Conservation (phyloP, 2,888 invertebrate genomes). For the Clostera curtula region DNA sequence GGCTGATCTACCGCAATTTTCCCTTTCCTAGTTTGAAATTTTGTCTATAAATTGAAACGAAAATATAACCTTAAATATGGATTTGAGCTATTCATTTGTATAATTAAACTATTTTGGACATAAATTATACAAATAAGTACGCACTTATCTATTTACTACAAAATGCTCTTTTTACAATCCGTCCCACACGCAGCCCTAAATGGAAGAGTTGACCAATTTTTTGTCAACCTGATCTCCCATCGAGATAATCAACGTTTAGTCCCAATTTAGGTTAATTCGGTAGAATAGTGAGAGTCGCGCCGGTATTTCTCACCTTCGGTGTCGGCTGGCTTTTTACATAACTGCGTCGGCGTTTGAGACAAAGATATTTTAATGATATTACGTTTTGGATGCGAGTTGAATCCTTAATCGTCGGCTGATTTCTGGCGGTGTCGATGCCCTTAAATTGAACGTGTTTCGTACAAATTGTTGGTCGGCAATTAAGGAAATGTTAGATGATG, state of each 20-base stretch:
- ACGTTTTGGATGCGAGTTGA: slow-evolving; percentile 66
- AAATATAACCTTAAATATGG: too few species aligned
- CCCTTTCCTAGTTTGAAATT: too few species aligned
- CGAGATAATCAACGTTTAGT: slow-evolving; percentile 33
- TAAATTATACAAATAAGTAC: too few species aligned
- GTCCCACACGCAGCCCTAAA: too few species aligned
- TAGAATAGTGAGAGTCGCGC: slow-evolving; percentile 44
- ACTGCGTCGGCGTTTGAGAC: slow-evolving; percentile 62
- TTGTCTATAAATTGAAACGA: too few species aligned
- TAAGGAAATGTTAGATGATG: slow-evolving; percentile 57
- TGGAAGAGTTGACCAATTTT: slow-evolving; percentile 30
- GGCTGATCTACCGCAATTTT: too few species aligned
- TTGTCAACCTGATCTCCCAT: slow-evolving; percentile 28
- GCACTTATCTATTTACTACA: too few species aligned
- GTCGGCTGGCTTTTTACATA: slow-evolving; percentile 58
- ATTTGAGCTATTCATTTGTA: too few species aligned
- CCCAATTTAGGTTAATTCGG: slow-evolving; percentile 49
- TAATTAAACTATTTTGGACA: too few species aligned
- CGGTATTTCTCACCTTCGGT: slow-evolving; percentile 67
- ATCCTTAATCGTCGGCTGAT: slow-evolving; percentile 62
- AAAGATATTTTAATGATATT: slow-evolving; percentile 75
- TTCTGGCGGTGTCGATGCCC: slow-evolving; percentile 61
- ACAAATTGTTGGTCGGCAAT: slow-evolving; percentile 67
- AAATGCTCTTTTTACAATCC: too few species aligned
- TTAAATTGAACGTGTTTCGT: slow-evolving; percentile 63